These are phyloP conservation scores for Dromas ardeola DNA, from an alignment of 2,113 vertebrate species.

Conservation along the genomic window DNA sequence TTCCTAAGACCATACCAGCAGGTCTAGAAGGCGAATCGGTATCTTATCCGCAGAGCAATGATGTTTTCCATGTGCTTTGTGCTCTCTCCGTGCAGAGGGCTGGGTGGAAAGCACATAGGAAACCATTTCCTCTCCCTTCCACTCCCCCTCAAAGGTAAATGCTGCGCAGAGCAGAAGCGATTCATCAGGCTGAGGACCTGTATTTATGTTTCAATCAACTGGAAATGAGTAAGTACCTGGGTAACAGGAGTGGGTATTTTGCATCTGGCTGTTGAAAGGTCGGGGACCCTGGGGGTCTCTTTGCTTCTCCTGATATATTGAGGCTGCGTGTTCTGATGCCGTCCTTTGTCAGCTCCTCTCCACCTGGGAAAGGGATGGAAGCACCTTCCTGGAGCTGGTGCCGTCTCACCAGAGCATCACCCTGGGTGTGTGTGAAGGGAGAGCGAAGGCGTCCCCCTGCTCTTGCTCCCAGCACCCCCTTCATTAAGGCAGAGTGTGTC, in stretches of 20 bases:
- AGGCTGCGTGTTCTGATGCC: background rate
- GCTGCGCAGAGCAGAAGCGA: background rate
- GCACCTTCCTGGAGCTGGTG: background rate
- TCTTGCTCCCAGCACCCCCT: background rate
- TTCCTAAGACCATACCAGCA: background rate
- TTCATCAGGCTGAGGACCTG: conserved; percentile 56
- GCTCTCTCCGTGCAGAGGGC: background rate
- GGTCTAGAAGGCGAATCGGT: background rate
- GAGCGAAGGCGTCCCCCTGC: rapidly evolving
- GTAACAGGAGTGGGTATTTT: background rate
- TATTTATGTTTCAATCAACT: conserved; percentile 63
- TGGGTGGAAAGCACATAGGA: background rate
- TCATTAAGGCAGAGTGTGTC: background rate
- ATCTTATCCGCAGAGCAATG: background rate
- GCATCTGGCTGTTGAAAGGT: conserved; percentile 55
- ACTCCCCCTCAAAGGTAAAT: conserved; percentile 18
- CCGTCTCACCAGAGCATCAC: rapidly evolving
- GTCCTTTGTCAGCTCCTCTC: background rate
- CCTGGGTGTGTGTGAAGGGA: rapidly evolving
- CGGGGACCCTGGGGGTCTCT: background rate
- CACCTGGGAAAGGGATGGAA: background rate
- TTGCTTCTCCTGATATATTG: conserved; percentile 2
- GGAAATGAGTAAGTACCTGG: conserved; percentile 52
- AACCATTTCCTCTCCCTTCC: conserved; percentile 42
- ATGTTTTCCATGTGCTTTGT: conserved; percentile 42